A percentile compares a stretch with the other conserved stretches of the same genome.
phyloP scores from a whole-genome alignment of 2,888 invertebrate genomes.

The Ligdia adustata region DNA sequence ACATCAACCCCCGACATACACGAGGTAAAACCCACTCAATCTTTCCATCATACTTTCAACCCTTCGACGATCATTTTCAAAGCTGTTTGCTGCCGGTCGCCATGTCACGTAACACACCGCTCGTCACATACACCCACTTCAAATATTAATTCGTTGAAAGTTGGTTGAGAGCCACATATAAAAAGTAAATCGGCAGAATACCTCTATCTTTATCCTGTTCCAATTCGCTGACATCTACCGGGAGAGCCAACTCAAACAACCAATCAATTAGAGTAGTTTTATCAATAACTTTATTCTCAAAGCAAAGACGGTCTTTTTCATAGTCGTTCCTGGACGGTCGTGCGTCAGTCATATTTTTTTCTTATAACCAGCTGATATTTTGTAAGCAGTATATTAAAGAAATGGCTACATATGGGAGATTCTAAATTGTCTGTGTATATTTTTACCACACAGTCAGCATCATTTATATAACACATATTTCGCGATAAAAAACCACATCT shows the following conservation, averaged over 20 bases:
- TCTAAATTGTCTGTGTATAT: too few relatives aligned
- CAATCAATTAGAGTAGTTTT: slow-evolving; percentile 23
- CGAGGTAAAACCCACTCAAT: too few relatives aligned
- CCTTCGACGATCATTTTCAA: not conserved
- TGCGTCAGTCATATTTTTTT: too few relatives aligned
- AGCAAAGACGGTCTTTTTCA: slow-evolving; percentile 4
- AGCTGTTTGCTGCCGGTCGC: slow-evolving; percentile 9
- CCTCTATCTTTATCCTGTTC: slow-evolving; percentile 22
- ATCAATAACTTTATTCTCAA: slow-evolving; percentile 18
- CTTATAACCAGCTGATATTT: too few relatives aligned
- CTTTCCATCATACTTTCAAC: not conserved
- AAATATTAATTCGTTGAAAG: slow-evolving; percentile 40
- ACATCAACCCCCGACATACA: too few relatives aligned
- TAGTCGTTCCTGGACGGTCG: too few relatives aligned
- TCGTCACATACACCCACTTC: slow-evolving; percentile 26
- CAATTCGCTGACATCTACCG: slow-evolving; percentile 31
- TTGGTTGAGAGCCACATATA: slow-evolving; percentile 30
- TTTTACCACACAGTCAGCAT: too few relatives aligned
- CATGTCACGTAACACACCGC: slow-evolving; percentile 3
- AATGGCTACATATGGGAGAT: too few relatives aligned
- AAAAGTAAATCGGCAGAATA: slow-evolving; percentile 33
- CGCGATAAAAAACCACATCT: too few relatives aligned
- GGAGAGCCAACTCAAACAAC: slow-evolving; percentile 17
- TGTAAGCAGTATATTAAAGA: too few relatives aligned
- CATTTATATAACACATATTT: too few relatives aligned